Percentiles rank a stretch among this genome's conserved stretches.
These are phyloP conservation scores for Manis pentadactyla DNA, from an alignment of 2,797 vertebrate species.

Conservation along the genomic window DNA sequence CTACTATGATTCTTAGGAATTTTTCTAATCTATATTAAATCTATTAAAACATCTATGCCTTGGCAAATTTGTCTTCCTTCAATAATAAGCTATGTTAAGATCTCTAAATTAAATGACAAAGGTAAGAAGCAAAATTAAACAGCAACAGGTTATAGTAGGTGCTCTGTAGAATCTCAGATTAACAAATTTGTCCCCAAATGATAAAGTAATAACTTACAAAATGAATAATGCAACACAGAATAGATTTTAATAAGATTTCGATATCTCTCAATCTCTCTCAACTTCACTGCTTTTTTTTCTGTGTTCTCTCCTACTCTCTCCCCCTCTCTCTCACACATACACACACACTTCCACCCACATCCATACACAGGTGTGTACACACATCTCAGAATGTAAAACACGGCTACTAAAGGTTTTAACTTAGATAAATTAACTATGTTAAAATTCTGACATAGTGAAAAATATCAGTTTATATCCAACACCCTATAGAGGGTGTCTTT, in stretches of 20 bases:
- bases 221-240: slow-evolving; percentile 72
- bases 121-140: slow-evolving; percentile 80
- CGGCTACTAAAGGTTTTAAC: slow-evolving; percentile 79
- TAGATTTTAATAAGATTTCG: slow-evolving; percentile 59
- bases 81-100: slow-evolving; percentile 64
- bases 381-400: slow-evolving; percentile 75
- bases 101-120: slow-evolving; percentile 77
- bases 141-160: slow-evolving; percentile 65
- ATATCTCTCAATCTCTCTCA: background rate
- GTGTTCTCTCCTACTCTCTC: background rate
- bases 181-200: slow-evolving; percentile 77
- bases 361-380: slow-evolving; percentile 52
- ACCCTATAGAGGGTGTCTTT: slow-evolving; percentile 78
- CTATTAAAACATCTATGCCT: slow-evolving; percentile 61
- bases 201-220: slow-evolving; percentile 85
- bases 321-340: background rate
- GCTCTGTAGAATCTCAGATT: slow-evolving; percentile 80
- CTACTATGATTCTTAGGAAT: slow-evolving; percentile 66
- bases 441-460: slow-evolving; percentile 87
- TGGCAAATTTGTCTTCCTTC: slow-evolving; percentile 72
- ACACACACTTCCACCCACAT: background rate
- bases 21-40: slow-evolving; percentile 73
- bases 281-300: background rate
- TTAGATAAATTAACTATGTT: slow-evolving; percentile 86
- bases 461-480: slow-evolving; percentile 82